Evolutionary conservation across 2,888 invertebrate genomes (phyloP).

Genomic region (Synergus umbraculus): DNA sequence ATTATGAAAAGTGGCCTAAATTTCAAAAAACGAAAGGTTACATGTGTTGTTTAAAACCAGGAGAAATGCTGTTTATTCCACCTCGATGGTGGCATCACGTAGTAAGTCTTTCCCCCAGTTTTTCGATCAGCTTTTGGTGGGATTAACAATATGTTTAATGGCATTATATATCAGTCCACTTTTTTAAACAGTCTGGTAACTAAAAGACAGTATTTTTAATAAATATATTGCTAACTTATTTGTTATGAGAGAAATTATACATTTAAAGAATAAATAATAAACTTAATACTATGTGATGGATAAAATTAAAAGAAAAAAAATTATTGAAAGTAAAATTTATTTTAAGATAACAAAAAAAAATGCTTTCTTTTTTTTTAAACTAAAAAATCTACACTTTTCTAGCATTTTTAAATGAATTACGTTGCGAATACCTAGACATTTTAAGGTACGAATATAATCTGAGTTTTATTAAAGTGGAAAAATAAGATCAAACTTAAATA

Average conservation of each 20-base stretch:
- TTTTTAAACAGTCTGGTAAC: not conserved
- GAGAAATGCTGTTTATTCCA: conserved; percentile 96
- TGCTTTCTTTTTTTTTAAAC: not conserved
- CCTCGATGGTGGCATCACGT: conserved; percentile 99
- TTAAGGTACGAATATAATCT: not conserved
- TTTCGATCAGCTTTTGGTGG: conserved; percentile 99
- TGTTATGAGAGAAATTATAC: no score
- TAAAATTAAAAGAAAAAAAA: not conserved
- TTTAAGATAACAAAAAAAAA: not conserved
- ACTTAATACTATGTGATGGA: not conserved
- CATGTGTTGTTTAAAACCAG: conserved; percentile 86
- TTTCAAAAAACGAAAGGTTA: conserved; percentile 82
- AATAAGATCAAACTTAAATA: not conserved
- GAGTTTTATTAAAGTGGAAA: not conserved
- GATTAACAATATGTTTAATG: conserved; percentile 76
- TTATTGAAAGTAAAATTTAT: not conserved
- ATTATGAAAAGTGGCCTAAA: conserved; percentile 85
- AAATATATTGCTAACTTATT: no score
- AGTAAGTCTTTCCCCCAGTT: conserved; percentile 90
- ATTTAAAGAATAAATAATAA: no score
- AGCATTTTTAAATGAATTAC: not conserved
- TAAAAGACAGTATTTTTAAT: not conserved
- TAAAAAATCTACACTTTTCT: not conserved
- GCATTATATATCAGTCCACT: conserved; percentile 4
- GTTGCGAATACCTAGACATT: no score